These are phyloP conservation scores for Orthonyx spaldingii DNA, from an alignment of 2,113 vertebrate genomes.

Conservation along the genomic window DNA sequence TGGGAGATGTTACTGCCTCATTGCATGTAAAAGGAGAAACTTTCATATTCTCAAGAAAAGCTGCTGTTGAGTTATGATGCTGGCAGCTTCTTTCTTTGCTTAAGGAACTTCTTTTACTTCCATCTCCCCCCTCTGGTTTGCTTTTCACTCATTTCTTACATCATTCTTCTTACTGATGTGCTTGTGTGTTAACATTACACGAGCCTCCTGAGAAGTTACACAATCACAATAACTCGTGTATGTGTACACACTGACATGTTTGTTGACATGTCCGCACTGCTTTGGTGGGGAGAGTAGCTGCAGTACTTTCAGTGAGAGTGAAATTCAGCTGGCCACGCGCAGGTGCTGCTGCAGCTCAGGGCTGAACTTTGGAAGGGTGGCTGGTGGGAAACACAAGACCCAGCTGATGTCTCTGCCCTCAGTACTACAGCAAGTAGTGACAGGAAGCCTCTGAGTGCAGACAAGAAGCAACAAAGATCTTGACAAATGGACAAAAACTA, in stretches of 20 bases:
- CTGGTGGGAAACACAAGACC: neutral
- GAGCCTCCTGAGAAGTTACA: neutral
- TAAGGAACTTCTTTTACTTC: neutral
- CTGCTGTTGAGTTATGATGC: neutral
- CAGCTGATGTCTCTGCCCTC: neutral
- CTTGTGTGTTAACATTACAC: neutral
- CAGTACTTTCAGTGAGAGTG: neutral
- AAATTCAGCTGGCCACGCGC: neutral
- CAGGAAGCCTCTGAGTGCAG: neutral
- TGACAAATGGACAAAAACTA: constrained; percentile 9
- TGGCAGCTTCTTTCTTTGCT: neutral
- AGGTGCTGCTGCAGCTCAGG: neutral
- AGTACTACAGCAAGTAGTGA: neutral
- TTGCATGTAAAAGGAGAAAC: neutral
- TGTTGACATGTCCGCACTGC: neutral
- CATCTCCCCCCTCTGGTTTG: neutral
- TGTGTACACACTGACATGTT: neutral
- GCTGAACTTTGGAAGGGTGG: neutral
- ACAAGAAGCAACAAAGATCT: neutral
- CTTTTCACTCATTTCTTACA: neutral
- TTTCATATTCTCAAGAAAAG: neutral
- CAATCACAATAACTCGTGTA: neutral
- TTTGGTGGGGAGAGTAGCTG: neutral
- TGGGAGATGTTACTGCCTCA: neutral
- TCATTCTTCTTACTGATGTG: neutral